These are phyloP conservation scores for Cirrhinus mrigala DNA, from an alignment of 2,797 vertebrate species.

Conservation along the genomic window DNA sequence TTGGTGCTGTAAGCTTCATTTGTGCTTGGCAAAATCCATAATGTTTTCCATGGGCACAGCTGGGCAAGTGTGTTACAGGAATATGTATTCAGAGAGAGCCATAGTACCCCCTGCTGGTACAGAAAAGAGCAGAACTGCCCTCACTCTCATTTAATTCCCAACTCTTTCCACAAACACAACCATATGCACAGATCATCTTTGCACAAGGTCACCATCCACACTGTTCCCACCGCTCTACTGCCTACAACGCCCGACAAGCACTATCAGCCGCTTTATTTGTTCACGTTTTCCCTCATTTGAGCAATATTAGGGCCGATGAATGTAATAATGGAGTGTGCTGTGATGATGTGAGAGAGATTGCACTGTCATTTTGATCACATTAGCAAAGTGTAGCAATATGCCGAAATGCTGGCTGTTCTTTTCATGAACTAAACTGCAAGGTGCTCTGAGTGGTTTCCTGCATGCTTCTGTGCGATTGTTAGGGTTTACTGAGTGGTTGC, in stretches of 20 bases:
- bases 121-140: background rate
- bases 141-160: background rate
- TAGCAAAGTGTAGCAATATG: background rate
- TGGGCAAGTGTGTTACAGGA: slow-evolving; percentile 26
- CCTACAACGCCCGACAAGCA: background rate
- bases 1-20: slow-evolving; percentile 27
- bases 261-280: background rate
- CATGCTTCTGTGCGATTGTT: background rate
- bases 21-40: slow-evolving; percentile 36
- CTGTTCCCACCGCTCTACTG: background rate
- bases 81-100: slow-evolving; percentile 42
- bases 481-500: background rate
- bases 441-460: background rate
- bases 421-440: background rate
- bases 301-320: background rate
- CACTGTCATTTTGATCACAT: background rate
- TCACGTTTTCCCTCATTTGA: slow-evolving; percentile 6
- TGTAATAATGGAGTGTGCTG: background rate
- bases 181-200: slow-evolving; percentile 20
- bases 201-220: slow-evolving; percentile 27
- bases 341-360: slow-evolving; percentile 12
- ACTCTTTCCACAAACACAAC: background rate
- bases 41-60: slow-evolving; percentile 21
- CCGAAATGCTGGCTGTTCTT: background rate
- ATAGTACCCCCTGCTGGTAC: slow-evolving; percentile 59